Evolutionary conservation across 2,797 vertebrate genomes (phyloP).

Genomic region (Ciconia nigra): DNA sequence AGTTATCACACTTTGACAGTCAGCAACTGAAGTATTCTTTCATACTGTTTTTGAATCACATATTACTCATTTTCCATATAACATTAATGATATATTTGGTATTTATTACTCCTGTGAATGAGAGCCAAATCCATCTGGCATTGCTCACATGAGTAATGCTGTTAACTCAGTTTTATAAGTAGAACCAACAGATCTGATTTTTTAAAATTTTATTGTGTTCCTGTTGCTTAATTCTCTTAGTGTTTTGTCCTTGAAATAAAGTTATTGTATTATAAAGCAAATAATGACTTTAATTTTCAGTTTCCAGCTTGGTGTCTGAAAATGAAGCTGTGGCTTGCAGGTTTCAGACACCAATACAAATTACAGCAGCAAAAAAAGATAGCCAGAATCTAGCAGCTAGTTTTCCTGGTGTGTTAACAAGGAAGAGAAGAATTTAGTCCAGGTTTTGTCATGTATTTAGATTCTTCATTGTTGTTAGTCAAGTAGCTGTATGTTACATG

Average conservation of each 20-base stretch:
- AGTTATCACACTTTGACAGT: conserved; percentile 17
- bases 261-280: not conserved
- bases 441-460: not conserved
- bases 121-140: conserved; percentile 5
- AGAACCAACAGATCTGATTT: not conserved
- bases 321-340: not conserved
- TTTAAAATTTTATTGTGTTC: not conserved
- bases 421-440: not conserved
- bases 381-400: not conserved
- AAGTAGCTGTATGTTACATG: not conserved
- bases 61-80: conserved; percentile 20
- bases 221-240: not conserved
- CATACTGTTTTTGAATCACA: not conserved
- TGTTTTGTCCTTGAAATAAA: not conserved
- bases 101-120: not conserved
- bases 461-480: not conserved
- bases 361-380: not conserved
- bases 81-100: conserved; percentile 22
- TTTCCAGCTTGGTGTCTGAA: not conserved
- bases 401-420: not conserved
- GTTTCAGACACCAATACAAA: not conserved
- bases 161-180: not conserved
- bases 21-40: conserved; percentile 5
- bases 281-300: not conserved
- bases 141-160: not conserved